phyloP scores from a whole-genome alignment of 2,888 invertebrate genomes.

The Chaetogeoica ovagalla region DNA sequence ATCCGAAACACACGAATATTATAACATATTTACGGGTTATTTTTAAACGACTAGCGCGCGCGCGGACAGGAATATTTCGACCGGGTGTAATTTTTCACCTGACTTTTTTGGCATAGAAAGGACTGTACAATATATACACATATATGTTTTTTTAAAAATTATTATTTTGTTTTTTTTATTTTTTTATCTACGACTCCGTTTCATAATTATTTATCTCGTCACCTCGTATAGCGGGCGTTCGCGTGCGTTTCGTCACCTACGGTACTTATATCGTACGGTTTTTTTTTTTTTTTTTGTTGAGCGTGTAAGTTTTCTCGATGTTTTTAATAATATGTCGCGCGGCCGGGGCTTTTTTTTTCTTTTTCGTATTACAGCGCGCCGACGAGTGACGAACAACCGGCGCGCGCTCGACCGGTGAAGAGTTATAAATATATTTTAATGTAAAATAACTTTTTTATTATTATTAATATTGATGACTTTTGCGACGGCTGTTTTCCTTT shows the following conservation, averaged over 20 bases:
- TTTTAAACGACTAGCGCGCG: constrained; percentile 42
- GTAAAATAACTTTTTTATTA: too few relatives aligned
- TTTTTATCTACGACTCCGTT: constrained; percentile 39
- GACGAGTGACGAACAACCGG: neutral
- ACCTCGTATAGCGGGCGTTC: constrained; percentile 19
- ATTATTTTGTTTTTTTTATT: too few relatives aligned
- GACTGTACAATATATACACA: too few relatives aligned
- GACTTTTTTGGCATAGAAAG: constrained; percentile 48
- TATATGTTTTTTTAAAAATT: too few relatives aligned
- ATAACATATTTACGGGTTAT: constrained; percentile 28
- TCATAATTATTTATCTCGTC: constrained; percentile 47
- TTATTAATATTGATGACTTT: too few relatives aligned
- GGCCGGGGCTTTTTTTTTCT: too few relatives aligned
- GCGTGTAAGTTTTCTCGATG: neutral
- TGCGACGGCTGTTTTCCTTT: too few relatives aligned
- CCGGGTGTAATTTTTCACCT: constrained; percentile 52
- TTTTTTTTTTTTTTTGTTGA: constrained; percentile 30
- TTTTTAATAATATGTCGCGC: constrained; percentile 11
- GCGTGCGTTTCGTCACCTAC: constrained; percentile 45
- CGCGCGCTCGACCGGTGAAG: neutral
- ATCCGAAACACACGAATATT: constrained; percentile 16
- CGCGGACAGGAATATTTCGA: constrained; percentile 52
- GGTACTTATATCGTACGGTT: neutral
- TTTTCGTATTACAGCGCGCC: too few relatives aligned
- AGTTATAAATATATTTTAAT: constrained; percentile 9